Evolutionary conservation across 1,140 invertebrate species (phyloP), one percentile per base, ranked within the genome.

Genomic region (Brachystomella parvula): DNA sequence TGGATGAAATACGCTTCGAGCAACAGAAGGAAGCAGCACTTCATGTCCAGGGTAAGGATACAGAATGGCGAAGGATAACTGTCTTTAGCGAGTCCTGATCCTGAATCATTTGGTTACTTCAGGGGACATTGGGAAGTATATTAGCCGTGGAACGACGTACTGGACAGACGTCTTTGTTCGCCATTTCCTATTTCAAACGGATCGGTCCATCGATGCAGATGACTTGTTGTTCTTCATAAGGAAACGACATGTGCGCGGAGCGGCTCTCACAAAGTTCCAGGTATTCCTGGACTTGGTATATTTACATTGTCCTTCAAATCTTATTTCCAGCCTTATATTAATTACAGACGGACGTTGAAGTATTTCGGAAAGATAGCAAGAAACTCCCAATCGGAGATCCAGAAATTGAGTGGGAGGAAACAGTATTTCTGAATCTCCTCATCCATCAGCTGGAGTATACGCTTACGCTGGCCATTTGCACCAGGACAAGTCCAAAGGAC

Each of bases 391-490:
- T 93, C 72, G 91, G 92, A 61, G 94, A 98, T 81, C 89, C 89
- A 28, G 89, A 93, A 75, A 89, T 98, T 73, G 94, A 98, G 81
- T 98, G 96, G 96, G 94, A 98, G 80, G 96, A 99, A 83, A 98
- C 96, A 57, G 94, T 99, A 66, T 99, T 98, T 81, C 83, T 99
- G 57, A 99, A 99, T 82, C 83, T 99, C 72, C 94, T 99, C 70
- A 88, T 99, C 75, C 96, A 99, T 81, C 94, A 98, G 81, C 94
- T 99, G 81, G 92, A 98, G 78, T 99, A 98, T 79, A 95, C 89
- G 53, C 82, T 99, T 49, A 98, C 96, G 15, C 83, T 96, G 79
- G 96, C 95, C 66, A 93, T 98, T 74, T 99, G 96, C 80, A 97
- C 94, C 53, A 85, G 95, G 77, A 98, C 94, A 63, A 94, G 92